Evolutionary conservation across 1,140 invertebrate species (phyloP).

Genomic region (Littorina saxatilis): DNA sequence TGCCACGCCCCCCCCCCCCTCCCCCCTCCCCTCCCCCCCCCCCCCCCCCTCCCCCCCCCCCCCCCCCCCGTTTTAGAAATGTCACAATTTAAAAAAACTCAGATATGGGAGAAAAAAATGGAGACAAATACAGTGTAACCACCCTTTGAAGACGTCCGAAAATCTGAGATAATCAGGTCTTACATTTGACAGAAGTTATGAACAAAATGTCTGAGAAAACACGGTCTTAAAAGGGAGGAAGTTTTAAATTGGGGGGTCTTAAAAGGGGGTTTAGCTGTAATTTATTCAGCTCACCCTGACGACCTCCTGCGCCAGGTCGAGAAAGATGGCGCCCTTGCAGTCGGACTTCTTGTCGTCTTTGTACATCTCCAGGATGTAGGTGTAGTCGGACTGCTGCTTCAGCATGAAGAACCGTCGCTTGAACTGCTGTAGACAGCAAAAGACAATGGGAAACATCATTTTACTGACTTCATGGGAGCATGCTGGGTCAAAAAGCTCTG

Average conservation of each 20-base stretch:
- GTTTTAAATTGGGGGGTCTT: too few species aligned
- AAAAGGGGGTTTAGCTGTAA: too few species aligned
- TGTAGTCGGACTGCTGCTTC: conserved; percentile 91
- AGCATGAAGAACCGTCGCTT: conserved; percentile 93
- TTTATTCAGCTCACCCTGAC: conserved; percentile 83
- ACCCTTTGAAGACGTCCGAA: too few species aligned
- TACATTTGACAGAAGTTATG: too few species aligned
- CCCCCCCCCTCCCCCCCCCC: not conserved
- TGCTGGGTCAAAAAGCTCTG: too few species aligned
- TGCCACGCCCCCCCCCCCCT: too few species aligned
- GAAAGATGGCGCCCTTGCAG: conserved; percentile 92
- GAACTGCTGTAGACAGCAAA: conserved; percentile 81
- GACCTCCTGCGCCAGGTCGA: conserved; percentile 94
- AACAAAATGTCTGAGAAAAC: too few species aligned
- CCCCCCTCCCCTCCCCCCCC: not conserved
- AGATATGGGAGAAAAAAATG: not conserved
- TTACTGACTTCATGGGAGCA: too few species aligned
- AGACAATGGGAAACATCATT: not conserved
- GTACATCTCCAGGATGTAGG: conserved; percentile 92
- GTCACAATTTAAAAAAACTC: not conserved
- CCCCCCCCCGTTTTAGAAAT: too few species aligned
- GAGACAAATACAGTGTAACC: not conserved
- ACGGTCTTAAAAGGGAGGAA: too few species aligned
- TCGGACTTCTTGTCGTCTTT: conserved; percentile 95
- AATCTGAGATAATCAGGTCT: too few species aligned